Evolutionary conservation across 2,797 vertebrate genomes (phyloP).

Genomic region (Catamblyrhynchus diadema): DNA sequence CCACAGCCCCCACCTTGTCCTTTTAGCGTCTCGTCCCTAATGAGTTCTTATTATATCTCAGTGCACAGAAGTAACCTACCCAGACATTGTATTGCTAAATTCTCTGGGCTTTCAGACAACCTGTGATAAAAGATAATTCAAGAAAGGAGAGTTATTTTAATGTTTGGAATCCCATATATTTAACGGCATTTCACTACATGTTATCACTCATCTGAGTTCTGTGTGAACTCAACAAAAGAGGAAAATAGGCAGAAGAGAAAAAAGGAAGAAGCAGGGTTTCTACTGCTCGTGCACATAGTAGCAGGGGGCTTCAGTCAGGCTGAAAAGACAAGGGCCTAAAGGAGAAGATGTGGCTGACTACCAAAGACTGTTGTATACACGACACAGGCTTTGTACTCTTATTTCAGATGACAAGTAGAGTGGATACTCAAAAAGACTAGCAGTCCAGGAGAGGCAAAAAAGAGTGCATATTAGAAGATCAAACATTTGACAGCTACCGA

Average conservation of each 20-base stretch:
- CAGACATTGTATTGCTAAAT: slow-evolving; percentile 50
- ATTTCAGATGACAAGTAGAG: slow-evolving; percentile 55
- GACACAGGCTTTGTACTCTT: slow-evolving; percentile 31
- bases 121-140: slow-evolving; percentile 48
- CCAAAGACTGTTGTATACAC: slow-evolving; percentile 29
- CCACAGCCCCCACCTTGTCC: neutral
- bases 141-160: slow-evolving; percentile 50
- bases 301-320: slow-evolving; percentile 55
- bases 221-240: slow-evolving; percentile 53
- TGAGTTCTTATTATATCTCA: slow-evolving; percentile 38
- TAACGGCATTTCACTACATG: slow-evolving; percentile 38
- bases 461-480: slow-evolving; percentile 40
- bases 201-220: slow-evolving; percentile 28
- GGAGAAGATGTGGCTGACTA: slow-evolving; percentile 40
- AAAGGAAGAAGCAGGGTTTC: slow-evolving; percentile 52
- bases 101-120: slow-evolving; percentile 55
- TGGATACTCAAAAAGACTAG: slow-evolving; percentile 44
- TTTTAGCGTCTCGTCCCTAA: neutral
- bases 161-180: slow-evolving; percentile 51
- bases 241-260: slow-evolving; percentile 51
- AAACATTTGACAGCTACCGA: slow-evolving; percentile 37
- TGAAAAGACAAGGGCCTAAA: slow-evolving; percentile 57
- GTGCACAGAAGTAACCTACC: slow-evolving; percentile 14
- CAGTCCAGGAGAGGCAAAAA: slow-evolving; percentile 43
- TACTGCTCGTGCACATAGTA: neutral